phyloP scores from a whole-genome alignment of 2,888 invertebrate genomes.

The Lymantria dispar region DNA sequence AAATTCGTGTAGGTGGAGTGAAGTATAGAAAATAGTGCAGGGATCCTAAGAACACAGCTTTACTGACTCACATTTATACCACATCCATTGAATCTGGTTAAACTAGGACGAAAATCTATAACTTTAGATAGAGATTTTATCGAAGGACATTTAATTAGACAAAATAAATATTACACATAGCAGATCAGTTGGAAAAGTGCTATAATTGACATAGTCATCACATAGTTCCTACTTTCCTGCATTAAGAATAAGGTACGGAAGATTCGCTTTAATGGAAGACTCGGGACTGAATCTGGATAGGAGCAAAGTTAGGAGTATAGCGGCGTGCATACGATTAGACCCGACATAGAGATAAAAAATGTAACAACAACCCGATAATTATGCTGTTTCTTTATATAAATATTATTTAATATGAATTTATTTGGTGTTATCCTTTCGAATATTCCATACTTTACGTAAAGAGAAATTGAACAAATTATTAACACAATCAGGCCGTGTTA shows the following conservation, averaged over 20 bases:
- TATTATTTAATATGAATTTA: slow-evolving; percentile 61
- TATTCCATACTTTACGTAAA: slow-evolving; percentile 37
- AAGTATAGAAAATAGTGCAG: slow-evolving; percentile 55
- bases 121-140: slow-evolving; percentile 47
- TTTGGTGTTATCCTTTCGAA: slow-evolving; percentile 74
- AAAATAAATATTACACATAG: slow-evolving; percentile 44
- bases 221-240: slow-evolving; percentile 76
- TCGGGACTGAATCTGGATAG: slow-evolving; percentile 56
- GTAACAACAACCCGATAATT: slow-evolving; percentile 57
- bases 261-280: slow-evolving; percentile 76
- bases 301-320: slow-evolving; percentile 49
- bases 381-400: slow-evolving; percentile 49
- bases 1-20: slow-evolving; percentile 44
- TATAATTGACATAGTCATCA: slow-evolving; percentile 82
- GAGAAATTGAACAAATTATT: slow-evolving; percentile 30
- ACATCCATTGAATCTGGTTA: slow-evolving; percentile 70
- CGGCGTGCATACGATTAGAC: slow-evolving; percentile 64
- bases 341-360: slow-evolving; percentile 52
- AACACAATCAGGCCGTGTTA: slow-evolving; percentile 7
- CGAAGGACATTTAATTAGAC: slow-evolving; percentile 44
- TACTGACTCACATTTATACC: slow-evolving; percentile 75
- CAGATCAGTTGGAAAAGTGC: slow-evolving; percentile 62
- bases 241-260: slow-evolving; percentile 65
- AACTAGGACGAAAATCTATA: slow-evolving; percentile 69
- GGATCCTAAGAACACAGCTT: slow-evolving; percentile 71